Conservation (phyloP, 1,140 invertebrate genomes). For the Saccostrea cuccullata region DNA sequence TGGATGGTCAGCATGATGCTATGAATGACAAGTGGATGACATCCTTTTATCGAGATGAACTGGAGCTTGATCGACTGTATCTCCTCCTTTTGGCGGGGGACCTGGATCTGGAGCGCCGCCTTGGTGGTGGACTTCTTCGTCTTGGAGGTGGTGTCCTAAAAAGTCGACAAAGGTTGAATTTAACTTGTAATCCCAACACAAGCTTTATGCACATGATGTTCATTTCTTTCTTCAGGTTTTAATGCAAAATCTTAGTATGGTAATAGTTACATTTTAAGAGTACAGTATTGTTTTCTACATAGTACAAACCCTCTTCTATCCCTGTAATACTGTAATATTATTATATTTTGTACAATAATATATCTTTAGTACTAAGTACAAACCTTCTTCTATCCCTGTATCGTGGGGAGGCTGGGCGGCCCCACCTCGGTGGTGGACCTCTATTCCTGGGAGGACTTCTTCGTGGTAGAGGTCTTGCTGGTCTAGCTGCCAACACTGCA, state of each 20-base stretch:
- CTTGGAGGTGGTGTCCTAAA: conserved; percentile 79
- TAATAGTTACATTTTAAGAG: too few species aligned
- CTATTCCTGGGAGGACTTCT: conserved; percentile 76
- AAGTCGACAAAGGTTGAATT: not conserved
- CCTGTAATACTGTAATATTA: too few species aligned
- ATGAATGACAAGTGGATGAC: not conserved
- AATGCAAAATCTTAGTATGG: too few species aligned
- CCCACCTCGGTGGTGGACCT: conserved; percentile 81
- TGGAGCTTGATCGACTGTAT: conserved; percentile 85
- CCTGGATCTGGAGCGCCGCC: conserved; percentile 83
- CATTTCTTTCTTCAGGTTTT: too few species aligned
- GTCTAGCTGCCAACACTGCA: conserved; percentile 89
- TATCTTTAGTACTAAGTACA: conserved; percentile 29
- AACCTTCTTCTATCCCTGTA: conserved; percentile 70
- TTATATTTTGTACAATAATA: too few species aligned
- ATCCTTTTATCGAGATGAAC: conserved; percentile 68
- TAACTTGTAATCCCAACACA: not conserved
- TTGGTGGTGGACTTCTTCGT: conserved; percentile 83
- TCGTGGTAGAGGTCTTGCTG: conserved; percentile 82
- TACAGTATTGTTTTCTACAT: too few species aligned
- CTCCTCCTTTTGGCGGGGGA: conserved; percentile 84
- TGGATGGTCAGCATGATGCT: not conserved
- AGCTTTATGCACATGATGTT: too few species aligned
- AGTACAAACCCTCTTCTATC: too few species aligned
- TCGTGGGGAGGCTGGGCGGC: conserved; percentile 75